Conservation (phyloP, 1,140 invertebrate species). For the Wasmannia auropunctata region DNA sequence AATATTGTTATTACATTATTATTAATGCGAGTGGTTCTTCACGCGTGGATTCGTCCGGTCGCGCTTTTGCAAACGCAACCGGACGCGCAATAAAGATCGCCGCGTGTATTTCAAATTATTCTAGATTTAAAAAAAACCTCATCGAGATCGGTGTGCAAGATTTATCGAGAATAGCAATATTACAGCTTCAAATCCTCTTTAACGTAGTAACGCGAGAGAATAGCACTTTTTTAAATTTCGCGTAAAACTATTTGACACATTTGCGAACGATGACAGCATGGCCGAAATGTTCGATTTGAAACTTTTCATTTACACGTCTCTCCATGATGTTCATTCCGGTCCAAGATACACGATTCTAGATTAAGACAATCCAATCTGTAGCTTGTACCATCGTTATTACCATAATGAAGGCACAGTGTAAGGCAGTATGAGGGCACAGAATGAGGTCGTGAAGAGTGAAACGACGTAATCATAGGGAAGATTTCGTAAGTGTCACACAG, state of each 20-base stretch:
- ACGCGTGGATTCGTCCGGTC: conserved; percentile 15
- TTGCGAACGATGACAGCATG: conserved; percentile 11
- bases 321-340: conserved; percentile 59
- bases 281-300: conserved; percentile 35
- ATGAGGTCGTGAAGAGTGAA: conserved; percentile 16
- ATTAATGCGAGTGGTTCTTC: conserved; percentile 37
- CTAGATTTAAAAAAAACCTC: conserved; percentile 34
- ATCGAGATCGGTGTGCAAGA: conserved; percentile 41
- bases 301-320: conserved; percentile 25
- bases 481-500: conserved; percentile 25
- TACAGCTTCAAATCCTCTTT: conserved; percentile 17
- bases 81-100: background rate
- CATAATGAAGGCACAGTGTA: conserved; percentile 41
- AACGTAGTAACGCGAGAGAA: conserved; percentile 32
- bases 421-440: too few species aligned
- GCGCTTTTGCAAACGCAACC: conserved; percentile 20
- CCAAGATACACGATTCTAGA: conserved; percentile 66
- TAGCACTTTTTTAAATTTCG: conserved; percentile 35
- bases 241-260: conserved; percentile 18
- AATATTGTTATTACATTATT: conserved; percentile 11
- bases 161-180: conserved; percentile 41
- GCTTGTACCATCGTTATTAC: conserved; percentile 54
- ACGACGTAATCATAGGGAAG: conserved; percentile 34
- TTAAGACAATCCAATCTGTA: conserved; percentile 71
- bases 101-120: background rate